A percentile compares a stretch with the other conserved stretches of the same genome.
Conservation (phyloP, 2,888 invertebrate species). For the Octodonta nipae region DNA sequence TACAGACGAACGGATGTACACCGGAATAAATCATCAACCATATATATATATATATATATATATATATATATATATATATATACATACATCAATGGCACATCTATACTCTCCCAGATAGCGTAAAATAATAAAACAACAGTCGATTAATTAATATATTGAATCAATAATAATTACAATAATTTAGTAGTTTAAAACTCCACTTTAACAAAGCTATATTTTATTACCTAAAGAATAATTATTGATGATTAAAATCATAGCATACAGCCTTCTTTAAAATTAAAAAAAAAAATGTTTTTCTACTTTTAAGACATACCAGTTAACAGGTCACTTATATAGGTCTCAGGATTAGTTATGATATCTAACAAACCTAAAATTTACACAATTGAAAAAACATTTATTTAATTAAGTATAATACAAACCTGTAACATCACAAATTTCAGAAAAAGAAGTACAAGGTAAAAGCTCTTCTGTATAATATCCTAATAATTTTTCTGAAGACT, state of each 20-base stretch:
- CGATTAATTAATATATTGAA: too few species aligned
- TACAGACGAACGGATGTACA: too few species aligned
- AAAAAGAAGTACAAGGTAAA: slow-evolving; percentile 77
- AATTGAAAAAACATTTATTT: not conserved
- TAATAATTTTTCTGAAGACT: slow-evolving; percentile 74
- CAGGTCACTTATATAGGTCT: slow-evolving; percentile 43
- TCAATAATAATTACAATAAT: slow-evolving; percentile 25
- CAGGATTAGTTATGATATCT: slow-evolving; percentile 53
- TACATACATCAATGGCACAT: too few species aligned
- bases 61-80: too few species aligned
- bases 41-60: too few species aligned
- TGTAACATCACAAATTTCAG: slow-evolving; percentile 85
- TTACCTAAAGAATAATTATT: slow-evolving; percentile 15
- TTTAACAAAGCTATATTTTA: slow-evolving; percentile 20
- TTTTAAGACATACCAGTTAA: slow-evolving; percentile 30
- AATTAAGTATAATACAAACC: slow-evolving; percentile 37
- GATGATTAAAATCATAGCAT: slow-evolving; percentile 15
- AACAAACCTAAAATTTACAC: slow-evolving; percentile 45
- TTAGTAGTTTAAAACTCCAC: slow-evolving; percentile 23
- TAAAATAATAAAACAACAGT: too few species aligned
- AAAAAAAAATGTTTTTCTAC: slow-evolving; percentile 11
- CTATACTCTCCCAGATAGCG: too few species aligned
- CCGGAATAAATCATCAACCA: too few species aligned
- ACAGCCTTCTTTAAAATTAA: slow-evolving; percentile 18
- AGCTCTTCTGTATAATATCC: slow-evolving; percentile 75